These are phyloP conservation scores for Wiebesia pumilae DNA, from an alignment of 1,140 invertebrate species.

Conservation along the genomic window DNA sequence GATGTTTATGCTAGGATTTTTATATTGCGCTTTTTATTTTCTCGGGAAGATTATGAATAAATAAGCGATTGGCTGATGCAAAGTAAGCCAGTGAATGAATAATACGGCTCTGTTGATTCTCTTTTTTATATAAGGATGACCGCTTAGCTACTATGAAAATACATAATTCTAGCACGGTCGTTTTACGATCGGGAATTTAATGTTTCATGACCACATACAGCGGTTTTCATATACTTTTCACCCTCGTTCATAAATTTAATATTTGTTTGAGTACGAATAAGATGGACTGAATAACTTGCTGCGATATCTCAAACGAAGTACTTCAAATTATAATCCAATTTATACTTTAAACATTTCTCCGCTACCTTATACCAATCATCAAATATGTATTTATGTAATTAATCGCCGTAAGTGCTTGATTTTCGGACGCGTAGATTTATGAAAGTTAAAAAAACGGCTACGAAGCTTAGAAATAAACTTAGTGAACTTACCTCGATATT, in stretches of 20 bases:
- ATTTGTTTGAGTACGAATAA: slow-evolving; percentile 7
- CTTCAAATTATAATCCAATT: background rate
- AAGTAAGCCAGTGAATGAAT: slow-evolving; percentile 16
- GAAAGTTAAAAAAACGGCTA: too few species aligned
- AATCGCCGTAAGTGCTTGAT: background rate
- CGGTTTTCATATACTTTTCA: slow-evolving; percentile 20
- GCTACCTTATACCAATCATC: background rate
- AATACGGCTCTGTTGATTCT: slow-evolving; percentile 5
- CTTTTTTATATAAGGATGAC: slow-evolving; percentile 1
- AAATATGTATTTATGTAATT: background rate
- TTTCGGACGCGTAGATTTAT: too few species aligned
- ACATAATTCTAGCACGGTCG: background rate
- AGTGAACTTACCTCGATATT: too few species aligned
- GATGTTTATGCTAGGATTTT: slow-evolving; percentile 26
- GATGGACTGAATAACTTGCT: background rate
- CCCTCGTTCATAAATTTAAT: slow-evolving; percentile 4
- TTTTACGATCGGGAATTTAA: slow-evolving; percentile 16
- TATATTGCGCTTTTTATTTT: slow-evolving; percentile 15
- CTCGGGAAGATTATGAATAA: slow-evolving; percentile 5
- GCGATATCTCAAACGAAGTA: background rate
- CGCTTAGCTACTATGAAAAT: slow-evolving; percentile 16
- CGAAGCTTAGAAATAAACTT: too few species aligned
- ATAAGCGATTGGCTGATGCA: slow-evolving; percentile 17
- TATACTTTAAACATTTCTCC: background rate
- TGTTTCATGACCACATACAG: background rate